Conservation (phyloP, 1,140 invertebrate species). For the Lasioglossum albipes region DNA sequence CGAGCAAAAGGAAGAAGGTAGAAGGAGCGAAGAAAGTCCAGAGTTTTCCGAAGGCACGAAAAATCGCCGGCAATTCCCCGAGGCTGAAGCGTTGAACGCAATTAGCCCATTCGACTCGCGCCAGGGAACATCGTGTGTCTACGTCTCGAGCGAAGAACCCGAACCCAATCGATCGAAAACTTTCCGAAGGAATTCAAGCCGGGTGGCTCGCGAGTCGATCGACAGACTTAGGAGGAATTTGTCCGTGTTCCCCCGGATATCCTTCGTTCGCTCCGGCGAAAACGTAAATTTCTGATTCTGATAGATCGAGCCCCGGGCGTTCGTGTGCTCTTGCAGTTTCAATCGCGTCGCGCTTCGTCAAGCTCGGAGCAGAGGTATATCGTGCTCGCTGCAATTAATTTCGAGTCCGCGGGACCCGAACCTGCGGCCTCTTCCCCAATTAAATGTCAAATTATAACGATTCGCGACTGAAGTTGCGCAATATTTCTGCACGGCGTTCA, state of each 20-base stretch:
- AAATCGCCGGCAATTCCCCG: slow-evolving; percentile 31
- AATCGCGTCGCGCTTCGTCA: no score
- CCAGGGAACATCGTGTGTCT: background rate
- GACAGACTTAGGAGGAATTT: slow-evolving; percentile 24
- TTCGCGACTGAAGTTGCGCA: no score
- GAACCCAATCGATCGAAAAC: slow-evolving; percentile 2
- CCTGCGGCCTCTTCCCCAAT: no score
- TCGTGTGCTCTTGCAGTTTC: no score
- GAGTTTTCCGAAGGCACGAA: slow-evolving; percentile 20
- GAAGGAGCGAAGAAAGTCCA: background rate
- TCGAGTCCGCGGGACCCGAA: no score
- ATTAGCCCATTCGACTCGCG: slow-evolving; percentile 22
- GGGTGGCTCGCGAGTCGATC: slow-evolving; percentile 30
- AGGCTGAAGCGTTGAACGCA: slow-evolving; percentile 33
- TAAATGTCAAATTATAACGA: no score
- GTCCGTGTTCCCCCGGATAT: background rate
- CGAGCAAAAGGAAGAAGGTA: background rate
- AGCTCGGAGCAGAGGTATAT: no score
- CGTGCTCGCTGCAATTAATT: no score
- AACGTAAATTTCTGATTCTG: no score
- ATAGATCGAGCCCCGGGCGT: no score
- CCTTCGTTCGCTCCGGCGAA: background rate
- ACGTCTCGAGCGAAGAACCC: background rate
- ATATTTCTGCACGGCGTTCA: no score
- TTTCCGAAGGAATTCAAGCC: slow-evolving; percentile 6